Evolutionary conservation across 2,888 invertebrate species (phyloP).

Genomic region (Limulus polyphemus): DNA sequence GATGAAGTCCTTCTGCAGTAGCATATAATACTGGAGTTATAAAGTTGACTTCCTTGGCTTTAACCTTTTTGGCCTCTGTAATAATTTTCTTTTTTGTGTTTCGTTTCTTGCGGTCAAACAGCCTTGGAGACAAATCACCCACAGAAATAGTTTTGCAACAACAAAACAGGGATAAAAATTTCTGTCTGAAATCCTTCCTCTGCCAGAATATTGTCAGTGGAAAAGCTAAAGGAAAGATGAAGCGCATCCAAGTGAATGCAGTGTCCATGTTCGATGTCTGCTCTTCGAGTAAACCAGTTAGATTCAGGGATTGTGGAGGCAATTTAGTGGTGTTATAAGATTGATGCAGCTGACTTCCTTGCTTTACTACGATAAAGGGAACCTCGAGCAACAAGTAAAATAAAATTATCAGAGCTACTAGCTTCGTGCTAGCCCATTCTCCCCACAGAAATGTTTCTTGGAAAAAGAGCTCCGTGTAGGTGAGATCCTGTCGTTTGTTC

Average conservation of each 20-base stretch:
- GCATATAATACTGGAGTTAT: slow-evolving; percentile 31
- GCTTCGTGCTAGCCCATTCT: slow-evolving; percentile 17
- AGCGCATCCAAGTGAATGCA: slow-evolving; percentile 29
- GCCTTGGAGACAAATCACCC: slow-evolving; percentile 23
- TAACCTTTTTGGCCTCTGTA: slow-evolving; percentile 20
- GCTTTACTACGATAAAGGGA: slow-evolving; percentile 15
- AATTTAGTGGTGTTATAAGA: too few species aligned
- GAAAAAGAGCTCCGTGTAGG: slow-evolving; percentile 10
- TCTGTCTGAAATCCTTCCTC: slow-evolving; percentile 29
- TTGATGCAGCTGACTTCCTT: slow-evolving; percentile 5
- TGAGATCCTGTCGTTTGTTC: slow-evolving; percentile 8
- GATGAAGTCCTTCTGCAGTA: slow-evolving; percentile 31
- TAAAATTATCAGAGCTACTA: slow-evolving; percentile 8
- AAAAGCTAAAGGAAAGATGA: slow-evolving; percentile 25
- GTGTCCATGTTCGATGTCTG: slow-evolving; percentile 25
- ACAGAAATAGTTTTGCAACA: slow-evolving; percentile 26
- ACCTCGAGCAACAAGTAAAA: slow-evolving; percentile 13
- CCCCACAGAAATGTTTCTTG: slow-evolving; percentile 15
- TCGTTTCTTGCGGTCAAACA: slow-evolving; percentile 5
- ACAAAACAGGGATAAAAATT: slow-evolving; percentile 26
- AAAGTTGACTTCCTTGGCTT: slow-evolving; percentile 24
- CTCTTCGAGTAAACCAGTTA: background rate
- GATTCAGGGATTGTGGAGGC: too few species aligned
- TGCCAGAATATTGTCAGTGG: slow-evolving; percentile 27
- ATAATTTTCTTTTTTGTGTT: slow-evolving; percentile 7